Evolutionary conservation across 2,797 vertebrate genomes (phyloP), one percentile per base, ranked within the genome.

Genomic region (Crocidura indochinensis): DNA sequence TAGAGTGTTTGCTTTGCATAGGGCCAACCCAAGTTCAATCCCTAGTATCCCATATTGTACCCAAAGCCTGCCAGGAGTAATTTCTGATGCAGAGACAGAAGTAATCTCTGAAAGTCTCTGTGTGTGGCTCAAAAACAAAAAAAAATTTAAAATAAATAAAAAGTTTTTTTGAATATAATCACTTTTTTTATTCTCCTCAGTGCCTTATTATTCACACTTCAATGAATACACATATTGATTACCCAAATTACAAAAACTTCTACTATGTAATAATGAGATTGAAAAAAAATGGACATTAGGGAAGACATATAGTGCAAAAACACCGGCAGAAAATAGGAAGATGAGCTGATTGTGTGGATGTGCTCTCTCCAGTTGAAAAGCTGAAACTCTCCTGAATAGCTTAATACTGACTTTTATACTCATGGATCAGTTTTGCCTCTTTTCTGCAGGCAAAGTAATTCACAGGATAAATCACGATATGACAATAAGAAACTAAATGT

Each of bases 351-450:
- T 22, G 8, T 51, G 44, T 67, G 4, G 27, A 62, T 10, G 10
- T 27, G 26, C n/a, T 46, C 86, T 80, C 1, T 47, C 20, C 2
- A 10, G 12, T n/a, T 20, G 6, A 6, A 4, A 49, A 17, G 29
- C 10, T 0, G 8, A 19, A 27, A 14, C 12, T 44, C 5, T 2
- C 22, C 26, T 7, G 14, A 0, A 1, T 10, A 27, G 8, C 53
- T 8, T 1, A 78, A 51, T 29, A 0, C 62, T 22, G 20, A 75
- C 2, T 51, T 24, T 7, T 31, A 27, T 22, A 4, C 24, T 46
- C 3, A 0, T 10, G 20, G 24, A 1, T 27, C 29, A n/a, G 44
- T n/a, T 19, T 17, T 8, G 46, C 83, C 71, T 56, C 53, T 15
- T 15, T n/a, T 46, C 56, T 26, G 44, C 24, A 7, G 0, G 60